These are phyloP conservation scores for Hoplias malabaricus DNA, from an alignment of 2,113 vertebrate genomes.

Conservation along the genomic window DNA sequence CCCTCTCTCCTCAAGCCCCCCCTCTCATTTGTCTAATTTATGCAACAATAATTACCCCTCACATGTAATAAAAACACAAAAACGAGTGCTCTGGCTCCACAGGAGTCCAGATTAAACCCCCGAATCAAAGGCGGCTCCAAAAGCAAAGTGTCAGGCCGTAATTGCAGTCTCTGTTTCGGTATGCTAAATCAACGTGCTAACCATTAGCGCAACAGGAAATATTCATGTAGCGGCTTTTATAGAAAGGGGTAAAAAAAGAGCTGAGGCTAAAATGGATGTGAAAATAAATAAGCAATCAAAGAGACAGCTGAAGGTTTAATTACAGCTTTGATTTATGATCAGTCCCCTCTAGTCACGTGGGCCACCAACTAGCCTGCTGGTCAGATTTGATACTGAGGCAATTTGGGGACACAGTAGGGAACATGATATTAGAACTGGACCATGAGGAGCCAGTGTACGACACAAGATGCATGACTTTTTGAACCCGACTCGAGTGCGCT, in stretches of 20 bases:
- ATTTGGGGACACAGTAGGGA: slow-evolving; percentile 5
- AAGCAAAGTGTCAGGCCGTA: slow-evolving; percentile 60
- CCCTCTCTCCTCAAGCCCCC: slow-evolving; percentile 49
- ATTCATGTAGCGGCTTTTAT: slow-evolving; percentile 45
- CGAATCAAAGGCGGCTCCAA: slow-evolving; percentile 62
- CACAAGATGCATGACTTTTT: neutral
- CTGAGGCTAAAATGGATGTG: slow-evolving; percentile 39
- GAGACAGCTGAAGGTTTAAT: slow-evolving; percentile 51
- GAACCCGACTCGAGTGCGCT: neutral
- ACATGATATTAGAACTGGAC: neutral
- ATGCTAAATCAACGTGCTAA: slow-evolving; percentile 58
- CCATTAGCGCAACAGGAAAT: slow-evolving; percentile 51
- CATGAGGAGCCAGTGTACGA: neutral
- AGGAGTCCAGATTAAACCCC: slow-evolving; percentile 69
- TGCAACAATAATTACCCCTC: slow-evolving; percentile 74
- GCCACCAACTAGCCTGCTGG: slow-evolving; percentile 25
- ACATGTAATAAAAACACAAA: slow-evolving; percentile 65
- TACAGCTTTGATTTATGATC: slow-evolving; percentile 49
- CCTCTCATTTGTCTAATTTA: slow-evolving; percentile 72
- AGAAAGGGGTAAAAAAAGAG: slow-evolving; percentile 16
- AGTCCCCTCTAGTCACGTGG: slow-evolving; percentile 21
- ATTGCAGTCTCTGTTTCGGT: slow-evolving; percentile 62
- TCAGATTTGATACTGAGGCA: slow-evolving; percentile 34
- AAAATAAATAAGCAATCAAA: slow-evolving; percentile 50
- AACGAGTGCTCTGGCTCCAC: slow-evolving; percentile 61